phyloP scores from a whole-genome alignment of 2,797 vertebrate species.

The Sarcoramphus papa region DNA sequence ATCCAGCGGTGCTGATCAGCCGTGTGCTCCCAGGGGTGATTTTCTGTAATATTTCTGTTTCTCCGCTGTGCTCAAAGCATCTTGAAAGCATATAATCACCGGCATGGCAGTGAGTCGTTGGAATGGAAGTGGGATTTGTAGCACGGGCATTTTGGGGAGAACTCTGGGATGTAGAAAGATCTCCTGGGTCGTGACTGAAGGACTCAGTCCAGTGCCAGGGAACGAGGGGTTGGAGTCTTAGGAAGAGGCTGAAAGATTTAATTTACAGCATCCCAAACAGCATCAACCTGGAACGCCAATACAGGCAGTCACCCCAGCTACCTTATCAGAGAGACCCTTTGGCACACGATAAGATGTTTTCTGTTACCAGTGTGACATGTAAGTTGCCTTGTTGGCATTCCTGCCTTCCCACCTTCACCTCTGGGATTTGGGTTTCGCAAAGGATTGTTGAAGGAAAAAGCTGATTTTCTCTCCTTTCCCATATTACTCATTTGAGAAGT shows the following conservation, averaged over 20 bases:
- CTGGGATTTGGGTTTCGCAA: not conserved
- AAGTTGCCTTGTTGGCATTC: not conserved
- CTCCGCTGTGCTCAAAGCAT: not conserved
- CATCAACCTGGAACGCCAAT: not conserved
- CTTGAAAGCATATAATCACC: not conserved
- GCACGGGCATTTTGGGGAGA: fast-evolving
- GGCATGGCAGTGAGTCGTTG: not conserved
- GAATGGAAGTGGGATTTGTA: not conserved
- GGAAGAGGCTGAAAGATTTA: not conserved
- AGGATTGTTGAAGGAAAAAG: not conserved
- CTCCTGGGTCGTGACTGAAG: not conserved
- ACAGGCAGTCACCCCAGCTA: not conserved
- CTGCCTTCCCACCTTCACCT: not conserved
- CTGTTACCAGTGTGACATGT: not conserved
- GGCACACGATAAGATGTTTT: not conserved
- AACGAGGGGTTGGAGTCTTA: fast-evolving
- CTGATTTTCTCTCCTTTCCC: not conserved
- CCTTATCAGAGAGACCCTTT: not conserved
- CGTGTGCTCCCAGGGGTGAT: not conserved
- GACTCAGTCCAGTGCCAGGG: no score
- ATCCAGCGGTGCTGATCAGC: not conserved
- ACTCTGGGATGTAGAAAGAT: not conserved
- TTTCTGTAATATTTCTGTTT: not conserved
- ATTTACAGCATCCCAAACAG: not conserved
- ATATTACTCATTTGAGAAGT: not conserved